Evolutionary conservation across 2,888 invertebrate species (phyloP).

Genomic region (Stictocephala bisonia): DNA sequence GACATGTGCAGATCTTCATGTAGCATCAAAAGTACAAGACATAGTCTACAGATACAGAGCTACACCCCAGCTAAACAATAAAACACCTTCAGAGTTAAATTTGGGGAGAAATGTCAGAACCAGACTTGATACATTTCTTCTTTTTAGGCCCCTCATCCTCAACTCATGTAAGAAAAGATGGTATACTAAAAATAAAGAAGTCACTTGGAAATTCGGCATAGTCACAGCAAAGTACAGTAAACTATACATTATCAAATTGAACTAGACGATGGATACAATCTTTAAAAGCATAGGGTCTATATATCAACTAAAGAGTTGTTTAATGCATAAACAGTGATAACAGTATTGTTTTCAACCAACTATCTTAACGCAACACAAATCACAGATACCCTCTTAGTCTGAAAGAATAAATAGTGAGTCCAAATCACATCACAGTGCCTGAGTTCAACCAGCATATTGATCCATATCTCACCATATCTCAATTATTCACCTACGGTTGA

Average conservation of each 20-base stretch:
- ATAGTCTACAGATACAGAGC: neutral
- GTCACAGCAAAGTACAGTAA: conserved; percentile 4
- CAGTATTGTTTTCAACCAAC: no score
- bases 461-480: no score
- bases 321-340: no score
- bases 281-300: conserved; percentile 26
- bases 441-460: no score
- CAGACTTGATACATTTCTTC: neutral
- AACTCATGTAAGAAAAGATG: neutral
- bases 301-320: no score
- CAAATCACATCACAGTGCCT: no score
- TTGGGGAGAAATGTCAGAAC: neutral
- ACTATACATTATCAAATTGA: conserved; percentile 36
- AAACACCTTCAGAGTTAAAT: neutral
- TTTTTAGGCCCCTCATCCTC: neutral
- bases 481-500: no score
- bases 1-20: neutral
- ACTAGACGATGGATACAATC: conserved; percentile 31
- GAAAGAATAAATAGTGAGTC: no score
- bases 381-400: no score
- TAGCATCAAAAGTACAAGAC: neutral
- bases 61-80: neutral
- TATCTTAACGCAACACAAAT: no score
- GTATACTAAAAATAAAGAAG: neutral
- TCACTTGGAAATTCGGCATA: conserved; percentile 32